A percentile compares a stretch with the other conserved stretches of the same genome.
Evolutionary conservation across 2,888 invertebrate genomes (phyloP).

Genomic region (Branchellion lobata): DNA sequence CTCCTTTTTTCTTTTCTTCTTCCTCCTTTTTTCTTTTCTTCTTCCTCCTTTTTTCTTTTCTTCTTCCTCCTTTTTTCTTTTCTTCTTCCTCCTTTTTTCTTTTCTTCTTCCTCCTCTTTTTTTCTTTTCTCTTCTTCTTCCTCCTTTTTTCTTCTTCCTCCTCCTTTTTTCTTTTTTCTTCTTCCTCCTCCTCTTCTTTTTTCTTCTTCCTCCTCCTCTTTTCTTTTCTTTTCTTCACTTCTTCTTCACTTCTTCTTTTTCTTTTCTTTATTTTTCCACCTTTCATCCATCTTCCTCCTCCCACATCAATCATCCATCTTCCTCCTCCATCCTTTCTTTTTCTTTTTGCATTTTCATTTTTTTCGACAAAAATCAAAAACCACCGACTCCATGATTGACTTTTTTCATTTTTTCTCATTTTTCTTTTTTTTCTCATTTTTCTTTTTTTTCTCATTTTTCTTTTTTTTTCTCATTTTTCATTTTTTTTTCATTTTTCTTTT

Average conservation of each 20-base stretch:
- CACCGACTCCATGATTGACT: background rate
- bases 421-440: background rate
- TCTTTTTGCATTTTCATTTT: background rate
- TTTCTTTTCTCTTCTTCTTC: background rate
- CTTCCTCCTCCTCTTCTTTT: background rate
- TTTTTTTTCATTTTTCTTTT: background rate
- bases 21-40: background rate
- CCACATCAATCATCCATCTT: background rate
- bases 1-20: background rate
- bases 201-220: background rate
- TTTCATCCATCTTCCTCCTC: background rate
- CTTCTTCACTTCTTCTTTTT: background rate
- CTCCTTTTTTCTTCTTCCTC: background rate
- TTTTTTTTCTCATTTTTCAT: background rate
- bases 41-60: background rate
- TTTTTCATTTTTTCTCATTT: background rate
- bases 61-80: background rate
- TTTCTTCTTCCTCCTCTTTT: background rate
- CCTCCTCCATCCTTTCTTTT: background rate
- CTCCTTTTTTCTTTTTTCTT: background rate
- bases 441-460: background rate
- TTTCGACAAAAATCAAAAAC: background rate
- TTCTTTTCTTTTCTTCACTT: background rate
- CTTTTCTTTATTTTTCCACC: background rate
- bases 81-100: background rate